Conservation (phyloP, 2,888 invertebrate species). For the Alloscopus bannaensis region DNA sequence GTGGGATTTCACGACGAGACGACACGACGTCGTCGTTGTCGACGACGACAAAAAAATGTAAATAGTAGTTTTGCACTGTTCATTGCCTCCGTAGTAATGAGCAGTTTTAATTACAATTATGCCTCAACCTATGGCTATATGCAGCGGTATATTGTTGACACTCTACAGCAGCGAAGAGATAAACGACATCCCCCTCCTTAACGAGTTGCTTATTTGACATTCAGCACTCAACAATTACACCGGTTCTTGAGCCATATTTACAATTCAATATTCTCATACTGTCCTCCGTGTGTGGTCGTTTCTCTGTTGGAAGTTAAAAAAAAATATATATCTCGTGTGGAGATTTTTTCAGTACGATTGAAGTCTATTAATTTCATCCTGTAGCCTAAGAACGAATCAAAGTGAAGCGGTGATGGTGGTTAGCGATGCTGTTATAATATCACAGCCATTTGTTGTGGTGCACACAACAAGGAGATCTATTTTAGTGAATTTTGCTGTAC, state of each 20-base stretch:
- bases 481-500: no score
- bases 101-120: conserved; percentile 1
- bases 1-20: conserved; percentile 14
- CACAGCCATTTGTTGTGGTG: no score
- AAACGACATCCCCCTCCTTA: neutral
- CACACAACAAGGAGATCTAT: no score
- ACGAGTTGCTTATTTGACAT: no score
- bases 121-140: neutral
- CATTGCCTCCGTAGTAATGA: neutral
- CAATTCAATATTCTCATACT: neutral
- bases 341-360: no score
- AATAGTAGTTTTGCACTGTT: neutral
- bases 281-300: conserved; percentile 11
- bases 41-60: conserved; percentile 7
- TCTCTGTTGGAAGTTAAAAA: no score
- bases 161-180: neutral
- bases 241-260: neutral
- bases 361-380: no score
- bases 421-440: no score
- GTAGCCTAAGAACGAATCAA: no score
- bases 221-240: conserved; percentile 6
- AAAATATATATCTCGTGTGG: no score
- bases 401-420: no score
- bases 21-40: conserved; percentile 14
- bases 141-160: neutral